Base-by-base conservation (phyloP, 37 sponge, comb jelly and placozoan genomes). In the Amphimedon queenslandica region DNA sequence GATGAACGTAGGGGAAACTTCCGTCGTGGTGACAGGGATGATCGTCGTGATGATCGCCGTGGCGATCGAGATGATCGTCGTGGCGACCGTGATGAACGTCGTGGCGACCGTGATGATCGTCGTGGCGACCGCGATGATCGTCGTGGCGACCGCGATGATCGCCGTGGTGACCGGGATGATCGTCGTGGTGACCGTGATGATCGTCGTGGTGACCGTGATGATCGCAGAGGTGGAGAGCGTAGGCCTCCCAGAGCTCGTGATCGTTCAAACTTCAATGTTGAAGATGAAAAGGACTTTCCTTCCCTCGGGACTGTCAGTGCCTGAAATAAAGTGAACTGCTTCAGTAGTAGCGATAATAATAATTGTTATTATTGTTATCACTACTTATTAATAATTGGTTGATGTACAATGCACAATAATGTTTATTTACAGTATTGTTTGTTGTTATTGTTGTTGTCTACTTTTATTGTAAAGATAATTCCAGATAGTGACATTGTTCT, bases 281-380 rank as follows among this genome's bases (percentile, higher is more conserved):
- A 65, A 38, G 84, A 89, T 39, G 84, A 83, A 33, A 65, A 64
- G 42, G 90, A 83, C 37, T 89, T 89, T 58, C 90, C 90, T 2
- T 60, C 84, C 29, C 72, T 89, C 37, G 41, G 58, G 4, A 67
- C 74, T 20, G 69, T 66, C 16, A 60, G 61, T n/a, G 61, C 61
- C 61, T 60, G 21, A 47, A 47, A n/a, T n/a, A n/a, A n/a, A n/a
- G n/a, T n/a, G n/a, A n/a, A n/a, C n/a, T n/a, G n/a, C n/a, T n/a
- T n/a, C n/a, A n/a, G n/a, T n/a, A n/a, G n/a, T n/a, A n/a, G n/a
- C n/a, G n/a, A n/a, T n/a, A n/a, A n/a, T n/a, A n/a, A n/a, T n/a
- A n/a, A n/a, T n/a, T n/a, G n/a, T n/a, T n/a, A n/a, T n/a, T n/a
- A n/a, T n/a, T n/a, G n/a, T n/a, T n/a, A n/a, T n/a, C n/a, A n/a